A percentile compares a stretch with the other conserved stretches of the same genome.
phyloP scores from a whole-genome alignment of 37 sponge, comb jelly and placozoan genomes.

The Halichondria panicea region DNA sequence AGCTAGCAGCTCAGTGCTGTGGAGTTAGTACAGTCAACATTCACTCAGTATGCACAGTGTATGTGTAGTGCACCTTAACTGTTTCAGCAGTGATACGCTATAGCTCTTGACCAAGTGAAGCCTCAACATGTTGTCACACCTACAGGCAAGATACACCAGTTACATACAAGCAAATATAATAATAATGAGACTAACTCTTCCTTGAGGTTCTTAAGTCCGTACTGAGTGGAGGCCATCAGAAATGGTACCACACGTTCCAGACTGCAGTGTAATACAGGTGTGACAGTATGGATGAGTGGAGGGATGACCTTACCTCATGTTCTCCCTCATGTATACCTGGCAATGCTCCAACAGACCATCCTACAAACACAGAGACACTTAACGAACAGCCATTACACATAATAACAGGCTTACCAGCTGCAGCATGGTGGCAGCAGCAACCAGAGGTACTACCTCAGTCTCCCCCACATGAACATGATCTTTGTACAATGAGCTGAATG shows the following conservation, averaged over 20 bases:
- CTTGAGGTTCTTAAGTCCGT: constrained; percentile 52
- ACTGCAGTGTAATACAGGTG: constrained; percentile 25
- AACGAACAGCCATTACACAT: too few relatives aligned
- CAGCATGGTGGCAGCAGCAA: constrained; percentile 81
- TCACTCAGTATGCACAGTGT: neutral
- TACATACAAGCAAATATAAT: neutral
- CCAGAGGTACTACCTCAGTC: constrained; percentile 31
- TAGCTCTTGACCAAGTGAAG: constrained; percentile 34
- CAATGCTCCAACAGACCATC: constrained; percentile 83
- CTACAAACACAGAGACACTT: too few relatives aligned
- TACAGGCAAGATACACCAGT: neutral
- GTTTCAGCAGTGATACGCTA: constrained; percentile 43
- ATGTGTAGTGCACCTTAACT: constrained; percentile 29
- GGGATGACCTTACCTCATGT: constrained; percentile 56
- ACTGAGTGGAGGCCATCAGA: constrained; percentile 43
- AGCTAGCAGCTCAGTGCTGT: constrained; percentile 20
- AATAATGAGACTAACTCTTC: constrained; percentile 29
- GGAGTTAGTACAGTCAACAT: neutral
- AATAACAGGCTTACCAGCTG: constrained; percentile 79
- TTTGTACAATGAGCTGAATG: constrained; percentile 76
- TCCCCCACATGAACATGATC: constrained; percentile 52
- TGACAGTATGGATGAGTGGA: too few relatives aligned
- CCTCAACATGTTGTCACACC: constrained; percentile 62
- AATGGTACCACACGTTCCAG: constrained; percentile 38
- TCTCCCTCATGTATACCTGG: constrained; percentile 62